phyloP scores from a whole-genome alignment of 2,797 vertebrate genomes.

The Sorex maritimensis region DNA sequence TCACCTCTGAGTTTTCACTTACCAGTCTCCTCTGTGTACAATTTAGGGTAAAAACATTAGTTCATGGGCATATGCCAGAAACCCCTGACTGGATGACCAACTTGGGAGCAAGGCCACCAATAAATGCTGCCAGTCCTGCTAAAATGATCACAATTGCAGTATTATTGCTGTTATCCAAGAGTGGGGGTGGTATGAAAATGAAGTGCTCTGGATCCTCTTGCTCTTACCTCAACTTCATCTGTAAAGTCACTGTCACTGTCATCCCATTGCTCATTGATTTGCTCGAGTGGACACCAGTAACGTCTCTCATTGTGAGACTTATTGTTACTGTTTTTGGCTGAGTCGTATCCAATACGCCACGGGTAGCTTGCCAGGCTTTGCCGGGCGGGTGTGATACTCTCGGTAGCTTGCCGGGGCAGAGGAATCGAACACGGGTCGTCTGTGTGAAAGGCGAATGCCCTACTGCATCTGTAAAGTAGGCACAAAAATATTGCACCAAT shows the following conservation, averaged over 20 bases:
- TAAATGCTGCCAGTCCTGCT: accelerated
- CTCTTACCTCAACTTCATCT: not conserved
- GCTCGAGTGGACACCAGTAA: too few relatives aligned
- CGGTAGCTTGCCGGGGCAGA: too few relatives aligned
- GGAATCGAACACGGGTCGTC: too few relatives aligned
- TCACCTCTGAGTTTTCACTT: not conserved
- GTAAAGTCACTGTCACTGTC: not conserved
- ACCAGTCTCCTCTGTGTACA: not conserved
- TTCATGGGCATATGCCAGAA: not conserved
- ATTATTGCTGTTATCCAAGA: not conserved
- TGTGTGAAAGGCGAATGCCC: too few relatives aligned
- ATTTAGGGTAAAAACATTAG: not conserved
- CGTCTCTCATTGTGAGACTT: too few relatives aligned
- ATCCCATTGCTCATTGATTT: too few relatives aligned
- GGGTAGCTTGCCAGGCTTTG: too few relatives aligned
- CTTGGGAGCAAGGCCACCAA: not conserved
- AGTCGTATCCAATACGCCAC: too few relatives aligned
- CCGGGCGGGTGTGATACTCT: too few relatives aligned
- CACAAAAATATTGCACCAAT: not conserved
- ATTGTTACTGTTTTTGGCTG: too few relatives aligned
- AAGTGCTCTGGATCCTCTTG: too few relatives aligned
- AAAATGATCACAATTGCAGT: too few relatives aligned
- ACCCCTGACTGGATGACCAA: not conserved
- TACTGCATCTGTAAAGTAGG: not conserved
- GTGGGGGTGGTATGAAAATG: accelerated